Evolutionary conservation across 2,888 invertebrate genomes (phyloP).

Genomic region (Ennomos erosarius): DNA sequence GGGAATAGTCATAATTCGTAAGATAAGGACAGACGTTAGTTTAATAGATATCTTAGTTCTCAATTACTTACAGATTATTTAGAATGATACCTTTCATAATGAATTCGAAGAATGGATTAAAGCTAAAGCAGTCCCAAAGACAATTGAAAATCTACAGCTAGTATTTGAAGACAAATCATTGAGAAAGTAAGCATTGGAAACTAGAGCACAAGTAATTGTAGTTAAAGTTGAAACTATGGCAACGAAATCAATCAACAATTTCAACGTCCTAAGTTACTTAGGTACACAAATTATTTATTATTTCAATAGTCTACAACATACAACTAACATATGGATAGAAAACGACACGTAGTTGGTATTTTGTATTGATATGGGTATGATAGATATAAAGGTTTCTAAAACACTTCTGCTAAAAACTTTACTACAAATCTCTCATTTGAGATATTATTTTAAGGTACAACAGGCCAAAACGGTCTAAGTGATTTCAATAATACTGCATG

Average conservation of each 20-base stretch:
- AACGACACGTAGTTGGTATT: constrained; percentile 43
- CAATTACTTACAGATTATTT: neutral
- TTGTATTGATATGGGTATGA: constrained; percentile 68
- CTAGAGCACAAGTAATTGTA: constrained; percentile 28
- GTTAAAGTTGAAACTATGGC: constrained; percentile 17
- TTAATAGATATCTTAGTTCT: too few relatives aligned
- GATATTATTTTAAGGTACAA: constrained; percentile 50
- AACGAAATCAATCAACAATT: constrained; percentile 52
- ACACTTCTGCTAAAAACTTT: constrained; percentile 45
- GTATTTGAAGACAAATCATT: constrained; percentile 32
- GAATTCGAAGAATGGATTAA: neutral
- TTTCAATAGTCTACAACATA: constrained; percentile 53
- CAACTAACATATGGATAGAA: constrained; percentile 48
- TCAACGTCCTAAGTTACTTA: constrained; percentile 52
- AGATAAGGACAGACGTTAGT: neutral
- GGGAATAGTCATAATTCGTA: neutral
- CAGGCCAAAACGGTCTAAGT: constrained; percentile 58
- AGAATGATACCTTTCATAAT: neutral
- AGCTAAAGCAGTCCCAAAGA: constrained; percentile 2
- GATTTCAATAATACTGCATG: constrained; percentile 60
- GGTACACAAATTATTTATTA: constrained; percentile 56
- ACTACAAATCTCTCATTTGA: constrained; percentile 28
- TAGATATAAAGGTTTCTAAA: constrained; percentile 71
- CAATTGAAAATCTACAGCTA: neutral
- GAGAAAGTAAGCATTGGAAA: constrained; percentile 55